Base-by-base conservation (phyloP, 2,797 vertebrate species). In the Schizopygopsis malacanthus region DNA sequence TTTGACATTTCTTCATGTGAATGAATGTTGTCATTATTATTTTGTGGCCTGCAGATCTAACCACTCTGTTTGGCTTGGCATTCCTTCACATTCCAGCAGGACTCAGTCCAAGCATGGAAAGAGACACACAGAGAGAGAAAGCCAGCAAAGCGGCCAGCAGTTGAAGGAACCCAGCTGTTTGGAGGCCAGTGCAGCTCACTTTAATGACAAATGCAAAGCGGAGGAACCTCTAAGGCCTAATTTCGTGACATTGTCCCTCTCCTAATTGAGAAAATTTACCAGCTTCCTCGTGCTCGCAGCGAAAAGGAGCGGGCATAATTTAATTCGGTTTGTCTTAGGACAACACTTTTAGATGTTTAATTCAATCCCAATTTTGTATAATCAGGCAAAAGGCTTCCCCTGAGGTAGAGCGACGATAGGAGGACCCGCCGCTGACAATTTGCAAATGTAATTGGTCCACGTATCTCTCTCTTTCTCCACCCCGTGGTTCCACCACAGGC, bases 341-440 rank as follows among this genome's bases (percentile, higher is more conserved):
- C 97, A 97, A 96, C 94, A 96, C 96, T 96, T 85, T 96, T 96
- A 97, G 96, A 97, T 98, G 96, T 98, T 99, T 98, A 98, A 99
- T 98, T 98, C 97, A 96, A 97, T 97, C 97, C 97, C 96, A 96
- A 97, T 98, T 98, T 96, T 96, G 96, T 97, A 97, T 98, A 97
- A 98, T 98, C 98, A 98, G 97, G 94, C 92, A 56, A 89, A 96
- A 96, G 96, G 93, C 96, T 96, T 97, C 97, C 98, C 98, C 95
- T 95, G 96, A 97, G 97, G 97, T 96, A 96, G 95, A 94, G 91
- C 91, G 91, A 92, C 95, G 95, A 94, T 95, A 97, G 95, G 96
- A 95, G 96, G 93, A 92, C 96, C 95, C 91, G 90, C 93, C 93
- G 93, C 79, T 94, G 94, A 96, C 97, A 95, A 97, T 97, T 97